Percentiles rank a stretch among this genome's conserved stretches.
Conservation (phyloP, 2,797 vertebrate genomes). For the Sarcoramphus papa region DNA sequence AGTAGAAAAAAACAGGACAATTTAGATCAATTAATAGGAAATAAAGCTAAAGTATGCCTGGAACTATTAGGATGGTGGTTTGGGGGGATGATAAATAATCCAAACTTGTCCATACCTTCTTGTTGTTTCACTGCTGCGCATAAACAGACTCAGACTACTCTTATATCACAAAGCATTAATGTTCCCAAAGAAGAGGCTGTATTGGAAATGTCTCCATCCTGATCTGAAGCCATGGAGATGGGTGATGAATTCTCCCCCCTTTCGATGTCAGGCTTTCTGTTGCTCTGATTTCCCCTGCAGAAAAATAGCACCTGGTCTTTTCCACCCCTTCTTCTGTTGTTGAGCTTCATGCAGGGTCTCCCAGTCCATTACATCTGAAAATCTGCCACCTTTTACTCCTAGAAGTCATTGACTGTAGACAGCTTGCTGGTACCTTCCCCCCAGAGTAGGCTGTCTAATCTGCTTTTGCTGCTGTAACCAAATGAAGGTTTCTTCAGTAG, state of each 20-base stretch:
- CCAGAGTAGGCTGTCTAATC: not conserved
- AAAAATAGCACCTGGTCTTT: not conserved
- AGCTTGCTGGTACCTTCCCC: not conserved
- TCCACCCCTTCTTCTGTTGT: not conserved
- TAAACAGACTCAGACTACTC: not conserved
- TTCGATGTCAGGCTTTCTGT: not conserved
- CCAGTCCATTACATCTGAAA: not conserved
- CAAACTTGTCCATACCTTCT: not conserved
- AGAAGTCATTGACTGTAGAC: not conserved
- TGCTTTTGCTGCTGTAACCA: not conserved
- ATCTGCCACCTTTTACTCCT: not conserved
- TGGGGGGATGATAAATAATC: not conserved
- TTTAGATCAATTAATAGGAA: not conserved
- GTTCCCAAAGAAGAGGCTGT: not conserved
- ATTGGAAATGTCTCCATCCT: not conserved
- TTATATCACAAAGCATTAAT: not conserved
- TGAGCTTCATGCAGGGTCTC: not conserved
- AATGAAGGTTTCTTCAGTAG: not conserved
- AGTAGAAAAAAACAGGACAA: not conserved
- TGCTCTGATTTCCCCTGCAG: not conserved
- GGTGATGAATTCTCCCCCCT: not conserved
- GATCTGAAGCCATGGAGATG: not conserved
- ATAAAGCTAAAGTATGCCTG: not conserved
- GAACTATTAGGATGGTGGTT: not conserved
- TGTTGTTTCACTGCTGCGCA: not conserved